Percentiles rank a stretch among this genome's conserved stretches.
Evolutionary conservation across 2,113 vertebrate species (phyloP).

Genomic region (Sula dactylatra): DNA sequence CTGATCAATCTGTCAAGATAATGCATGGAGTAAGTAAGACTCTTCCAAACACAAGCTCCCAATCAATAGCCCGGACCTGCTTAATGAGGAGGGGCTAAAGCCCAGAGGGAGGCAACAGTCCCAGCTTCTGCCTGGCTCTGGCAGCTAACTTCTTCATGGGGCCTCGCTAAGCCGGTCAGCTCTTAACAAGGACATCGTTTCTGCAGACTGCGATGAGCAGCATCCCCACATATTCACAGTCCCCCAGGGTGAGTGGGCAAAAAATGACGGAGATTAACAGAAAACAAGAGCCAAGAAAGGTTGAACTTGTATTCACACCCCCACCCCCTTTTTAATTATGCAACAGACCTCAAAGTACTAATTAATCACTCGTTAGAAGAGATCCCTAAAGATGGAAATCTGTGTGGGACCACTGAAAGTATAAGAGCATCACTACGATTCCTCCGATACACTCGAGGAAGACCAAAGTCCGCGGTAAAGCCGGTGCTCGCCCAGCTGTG

Average conservation of each 20-base stretch:
- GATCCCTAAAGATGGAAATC: neutral
- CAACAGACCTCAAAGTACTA: conserved; percentile 34
- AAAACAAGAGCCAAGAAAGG: conserved; percentile 71
- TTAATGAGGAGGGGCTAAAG: conserved; percentile 92
- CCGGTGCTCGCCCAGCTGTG: neutral
- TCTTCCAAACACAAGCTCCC: conserved; percentile 87
- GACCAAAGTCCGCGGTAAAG: accelerated
- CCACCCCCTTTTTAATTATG: conserved; percentile 39
- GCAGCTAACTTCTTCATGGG: conserved; percentile 70
- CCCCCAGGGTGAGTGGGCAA: conserved; percentile 63
- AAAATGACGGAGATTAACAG: conserved; percentile 64
- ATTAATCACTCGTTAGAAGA: conserved; percentile 51
- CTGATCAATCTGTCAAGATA: conserved; percentile 99
- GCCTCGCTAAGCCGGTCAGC: conserved; percentile 70
- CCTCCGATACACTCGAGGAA: accelerated
- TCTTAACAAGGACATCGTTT: conserved; percentile 78
- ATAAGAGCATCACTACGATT: neutral
- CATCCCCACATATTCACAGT: conserved; percentile 15
- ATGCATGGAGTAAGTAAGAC: conserved; percentile 95
- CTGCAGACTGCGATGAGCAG: conserved; percentile 66
- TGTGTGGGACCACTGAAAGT: neutral
- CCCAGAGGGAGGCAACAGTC: conserved; percentile 84
- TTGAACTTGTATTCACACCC: conserved; percentile 33
- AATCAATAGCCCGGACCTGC: conserved; percentile 92
- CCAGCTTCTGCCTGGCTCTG: conserved; percentile 57